Conservation (phyloP, 2,888 invertebrate genomes). For the Perizoma flavofasciatum region DNA sequence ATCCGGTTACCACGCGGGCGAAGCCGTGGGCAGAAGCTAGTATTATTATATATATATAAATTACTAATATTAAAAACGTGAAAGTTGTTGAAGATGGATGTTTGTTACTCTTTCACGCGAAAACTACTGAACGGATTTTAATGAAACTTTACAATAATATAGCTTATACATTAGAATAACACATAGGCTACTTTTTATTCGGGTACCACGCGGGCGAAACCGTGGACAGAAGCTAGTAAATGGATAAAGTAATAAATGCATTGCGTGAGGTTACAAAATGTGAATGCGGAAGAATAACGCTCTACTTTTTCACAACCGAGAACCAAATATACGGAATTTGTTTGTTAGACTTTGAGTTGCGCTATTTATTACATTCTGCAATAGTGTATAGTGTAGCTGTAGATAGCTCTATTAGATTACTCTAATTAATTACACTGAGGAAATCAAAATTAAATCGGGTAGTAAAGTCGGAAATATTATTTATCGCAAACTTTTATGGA, state of each 20-base stretch:
- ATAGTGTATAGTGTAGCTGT: slow-evolving; percentile 6
- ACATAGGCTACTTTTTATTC: no score
- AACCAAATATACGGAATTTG: slow-evolving; percentile 5
- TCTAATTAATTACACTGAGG: slow-evolving; percentile 18
- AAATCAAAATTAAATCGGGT: slow-evolving; percentile 19
- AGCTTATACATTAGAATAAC: no score
- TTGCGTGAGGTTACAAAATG: slow-evolving; percentile 18
- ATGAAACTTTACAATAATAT: no score
- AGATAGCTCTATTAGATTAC: slow-evolving; percentile 3
- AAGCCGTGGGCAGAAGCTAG: no score
- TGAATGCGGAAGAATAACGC: slow-evolving; percentile 18
- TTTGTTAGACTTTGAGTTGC: slow-evolving; percentile 12
- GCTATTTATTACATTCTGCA: slow-evolving; percentile 8
- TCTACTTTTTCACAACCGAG: slow-evolving; percentile 16
- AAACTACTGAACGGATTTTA: no score
- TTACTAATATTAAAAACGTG: no score
- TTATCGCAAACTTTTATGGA: not conserved
- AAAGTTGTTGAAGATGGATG: no score
- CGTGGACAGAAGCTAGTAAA: no score
- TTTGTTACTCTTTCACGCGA: no score
- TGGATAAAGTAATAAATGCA: not conserved
- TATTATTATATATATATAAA: no score
- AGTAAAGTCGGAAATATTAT: slow-evolving; percentile 11
- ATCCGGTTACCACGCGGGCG: no score
- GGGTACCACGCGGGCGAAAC: no score